These are phyloP conservation scores for Albula goreensis DNA, from an alignment of 2,113 vertebrate genomes.

Conservation along the genomic window DNA sequence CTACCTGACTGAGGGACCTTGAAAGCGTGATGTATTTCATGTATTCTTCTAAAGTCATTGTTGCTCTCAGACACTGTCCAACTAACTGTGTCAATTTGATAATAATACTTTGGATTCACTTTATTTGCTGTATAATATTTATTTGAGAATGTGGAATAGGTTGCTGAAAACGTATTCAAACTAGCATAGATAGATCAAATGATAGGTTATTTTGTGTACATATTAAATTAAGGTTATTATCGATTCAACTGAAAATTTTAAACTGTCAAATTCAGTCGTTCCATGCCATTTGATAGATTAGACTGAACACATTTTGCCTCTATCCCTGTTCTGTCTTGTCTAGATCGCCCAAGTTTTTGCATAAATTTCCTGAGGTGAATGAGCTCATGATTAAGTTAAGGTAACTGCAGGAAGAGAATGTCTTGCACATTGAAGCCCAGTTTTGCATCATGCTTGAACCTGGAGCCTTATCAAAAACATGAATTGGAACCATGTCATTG, in stretches of 20 bases:
- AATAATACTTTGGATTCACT: too few relatives aligned
- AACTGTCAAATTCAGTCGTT: not conserved
- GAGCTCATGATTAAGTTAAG: slow-evolving; percentile 75
- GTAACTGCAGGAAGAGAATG: slow-evolving; percentile 58
- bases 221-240: too few relatives aligned
- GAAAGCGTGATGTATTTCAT: too few relatives aligned
- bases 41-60: too few relatives aligned
- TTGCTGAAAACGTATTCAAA: too few relatives aligned
- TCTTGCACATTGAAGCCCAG: not conserved
- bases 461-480: slow-evolving; percentile 12
- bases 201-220: too few relatives aligned
- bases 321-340: slow-evolving; percentile 60
- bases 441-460: slow-evolving; percentile 55
- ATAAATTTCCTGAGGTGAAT: slow-evolving; percentile 63
- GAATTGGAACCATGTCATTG: not conserved
- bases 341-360: slow-evolving; percentile 71
- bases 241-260: not conserved
- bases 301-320: slow-evolving; percentile 13
- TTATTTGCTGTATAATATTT: too few relatives aligned
- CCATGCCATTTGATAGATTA: not conserved
- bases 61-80: too few relatives aligned
- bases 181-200: too few relatives aligned
- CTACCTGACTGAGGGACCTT: too few relatives aligned
- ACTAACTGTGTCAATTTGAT: too few relatives aligned
- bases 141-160: too few relatives aligned